Evolutionary conservation across 2,888 invertebrate genomes (phyloP), one percentile per base, ranked within the genome.

Genomic region (Piscicola geometra): DNA sequence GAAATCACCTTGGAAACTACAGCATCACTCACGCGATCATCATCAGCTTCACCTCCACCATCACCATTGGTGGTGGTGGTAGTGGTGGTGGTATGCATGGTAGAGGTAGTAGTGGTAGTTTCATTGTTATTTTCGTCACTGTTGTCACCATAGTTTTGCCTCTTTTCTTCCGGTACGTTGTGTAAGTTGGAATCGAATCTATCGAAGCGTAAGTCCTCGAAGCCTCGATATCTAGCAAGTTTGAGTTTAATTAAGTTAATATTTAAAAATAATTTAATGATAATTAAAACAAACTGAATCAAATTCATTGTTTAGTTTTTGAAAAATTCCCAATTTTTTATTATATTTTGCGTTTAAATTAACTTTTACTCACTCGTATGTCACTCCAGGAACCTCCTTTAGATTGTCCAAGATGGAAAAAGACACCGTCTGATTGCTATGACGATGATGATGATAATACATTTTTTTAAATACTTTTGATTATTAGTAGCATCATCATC

Each of bases 141-240:
- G 15, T 41, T 41, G 41, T 41, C 15, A 41, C 41, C 15, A 41
- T 41, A 9, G 15, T 41, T 41, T 9, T 41, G 5, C n/a, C n/a
- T 56, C 3, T 56, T 56, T 5, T 15, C 5, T 5, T 5, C 25
- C 41, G 30, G 32, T 3, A 56, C 50, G 15, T 41, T 60, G 56
- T 70, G 64, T 28, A 47, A 30, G n/a, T 35, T 71, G 15, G 64
- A 35, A 0, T 71, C 33, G 32, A 76, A 76, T 28, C 71, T 71
- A 21, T 76, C 71, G n/a, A 41, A 30, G 35, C 41, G 30, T 28
- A 76, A 28, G n/a, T 76, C 30, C 18, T 71, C 47, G 35, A 76
- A 76, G 15, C 76, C 67, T 56, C 56, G 32, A 33, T 5, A 72
- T 33, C 72, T 72, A 18, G 5, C 9, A 66, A 15, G n/a, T n/a